phyloP scores from a whole-genome alignment of 2,888 invertebrate genomes.

The Hypomecis punctinalis region DNA sequence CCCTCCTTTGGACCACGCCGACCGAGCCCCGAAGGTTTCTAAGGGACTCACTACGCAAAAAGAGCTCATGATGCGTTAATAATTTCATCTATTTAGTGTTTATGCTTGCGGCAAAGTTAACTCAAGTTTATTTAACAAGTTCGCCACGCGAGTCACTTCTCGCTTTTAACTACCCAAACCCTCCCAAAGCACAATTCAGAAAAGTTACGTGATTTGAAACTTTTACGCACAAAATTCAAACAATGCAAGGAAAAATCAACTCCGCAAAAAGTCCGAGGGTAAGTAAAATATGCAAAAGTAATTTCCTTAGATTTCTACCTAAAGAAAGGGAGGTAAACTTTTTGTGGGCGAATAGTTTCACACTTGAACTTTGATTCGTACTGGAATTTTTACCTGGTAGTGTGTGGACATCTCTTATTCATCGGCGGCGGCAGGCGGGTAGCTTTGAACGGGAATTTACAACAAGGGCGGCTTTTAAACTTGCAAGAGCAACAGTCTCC shows the following conservation, averaged over 20 bases:
- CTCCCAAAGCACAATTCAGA: background rate
- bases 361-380: conserved; percentile 41
- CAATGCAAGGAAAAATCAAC: conserved; percentile 29
- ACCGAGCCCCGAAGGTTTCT: conserved; percentile 33
- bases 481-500: conserved; percentile 65
- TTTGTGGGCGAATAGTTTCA: conserved; percentile 33
- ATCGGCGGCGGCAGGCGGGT: conserved; percentile 60
- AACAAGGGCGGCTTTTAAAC: conserved; percentile 75
- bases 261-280: conserved; percentile 18
- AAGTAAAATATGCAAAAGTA: conserved; percentile 36
- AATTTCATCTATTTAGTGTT: conserved; percentile 34
- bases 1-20: conserved; percentile 34
- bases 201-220: conserved; percentile 16
- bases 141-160: conserved; percentile 1
- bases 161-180: background rate
- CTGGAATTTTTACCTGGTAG: conserved; percentile 30
- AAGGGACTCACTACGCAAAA: conserved; percentile 32
- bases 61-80: conserved; percentile 37
- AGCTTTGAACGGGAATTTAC: conserved; percentile 67
- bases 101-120: conserved; percentile 6
- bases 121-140: conserved; percentile 4
- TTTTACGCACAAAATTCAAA: conserved; percentile 27
- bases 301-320: conserved; percentile 30
- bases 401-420: conserved; percentile 68
- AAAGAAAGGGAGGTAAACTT: conserved; percentile 24